These are phyloP conservation scores for Lithodes maja DNA, from an alignment of 2,888 invertebrate species.

Conservation along the genomic window DNA sequence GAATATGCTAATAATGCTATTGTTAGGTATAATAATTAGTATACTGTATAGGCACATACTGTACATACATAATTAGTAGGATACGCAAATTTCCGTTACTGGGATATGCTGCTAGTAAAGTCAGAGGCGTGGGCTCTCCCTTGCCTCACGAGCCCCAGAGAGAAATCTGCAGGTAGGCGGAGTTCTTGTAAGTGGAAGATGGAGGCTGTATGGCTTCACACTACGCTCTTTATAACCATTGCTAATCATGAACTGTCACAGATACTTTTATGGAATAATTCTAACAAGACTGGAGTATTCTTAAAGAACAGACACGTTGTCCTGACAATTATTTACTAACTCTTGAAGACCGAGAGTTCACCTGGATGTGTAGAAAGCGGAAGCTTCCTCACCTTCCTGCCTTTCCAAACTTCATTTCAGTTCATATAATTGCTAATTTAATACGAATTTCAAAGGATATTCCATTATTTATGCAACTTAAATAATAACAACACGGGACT, in stretches of 20 bases:
- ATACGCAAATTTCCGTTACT: not conserved
- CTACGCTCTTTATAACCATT: not conserved
- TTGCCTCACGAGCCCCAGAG: not conserved
- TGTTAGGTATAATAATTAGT: no score
- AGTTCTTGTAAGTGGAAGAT: not conserved
- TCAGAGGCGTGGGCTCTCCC: not conserved
- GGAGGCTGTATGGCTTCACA: not conserved
- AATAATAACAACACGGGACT: no score
- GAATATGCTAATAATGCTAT: no score
- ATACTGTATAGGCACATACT: no score
- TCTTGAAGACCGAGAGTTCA: not conserved
- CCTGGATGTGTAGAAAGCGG: conserved; percentile 21
- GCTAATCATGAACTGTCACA: not conserved
- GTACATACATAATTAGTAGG: no score
- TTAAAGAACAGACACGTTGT: no score
- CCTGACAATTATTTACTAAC: no score
- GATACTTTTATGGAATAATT: not conserved
- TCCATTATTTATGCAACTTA: no score
- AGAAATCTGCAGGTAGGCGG: conserved; percentile 1
- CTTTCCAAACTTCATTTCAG: not conserved
- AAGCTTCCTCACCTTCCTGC: not conserved
- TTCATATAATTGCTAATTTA: not conserved
- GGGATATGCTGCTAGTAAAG: not conserved
- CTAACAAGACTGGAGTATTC: no score
- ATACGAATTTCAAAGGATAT: not conserved